Evolutionary conservation across 1,140 invertebrate genomes (phyloP).

Genomic region (Drosophila triauraria): DNA sequence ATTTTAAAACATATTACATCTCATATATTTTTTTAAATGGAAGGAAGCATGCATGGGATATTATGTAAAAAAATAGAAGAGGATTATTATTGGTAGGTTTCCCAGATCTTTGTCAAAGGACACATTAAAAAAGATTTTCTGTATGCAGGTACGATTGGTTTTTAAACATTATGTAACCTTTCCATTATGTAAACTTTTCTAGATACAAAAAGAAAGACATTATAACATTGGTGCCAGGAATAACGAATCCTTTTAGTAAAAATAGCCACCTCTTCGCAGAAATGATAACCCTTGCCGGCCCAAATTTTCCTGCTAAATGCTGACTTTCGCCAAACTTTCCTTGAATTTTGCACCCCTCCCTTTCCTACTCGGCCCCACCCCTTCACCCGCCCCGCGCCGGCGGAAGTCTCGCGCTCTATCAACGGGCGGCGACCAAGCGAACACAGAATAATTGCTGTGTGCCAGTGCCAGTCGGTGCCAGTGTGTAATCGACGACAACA

Average conservation of each 20-base stretch:
- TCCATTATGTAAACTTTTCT: neutral
- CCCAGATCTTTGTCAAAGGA: too few relatives aligned
- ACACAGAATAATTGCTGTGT: constrained; percentile 58
- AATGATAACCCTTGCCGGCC: neutral
- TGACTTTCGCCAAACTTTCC: constrained; percentile 46
- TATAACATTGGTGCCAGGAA: neutral
- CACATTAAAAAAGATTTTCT: too few relatives aligned
- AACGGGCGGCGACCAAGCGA: constrained; percentile 65
- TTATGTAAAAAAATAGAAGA: neutral
- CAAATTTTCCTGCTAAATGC: constrained; percentile 3
- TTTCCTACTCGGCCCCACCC: constrained; percentile 3
- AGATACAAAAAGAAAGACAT: neutral
- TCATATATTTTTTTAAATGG: neutral
- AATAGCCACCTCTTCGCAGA: neutral
- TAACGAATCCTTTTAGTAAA: neutral
- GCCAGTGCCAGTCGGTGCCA: constrained; percentile 79
- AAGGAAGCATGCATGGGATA: neutral
- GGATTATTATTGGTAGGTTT: too few relatives aligned
- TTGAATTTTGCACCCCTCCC: constrained; percentile 29
- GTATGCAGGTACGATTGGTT: neutral
- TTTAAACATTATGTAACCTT: neutral
- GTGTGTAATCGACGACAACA: constrained; percentile 69
- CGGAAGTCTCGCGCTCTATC: constrained; percentile 70
- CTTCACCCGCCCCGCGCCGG: constrained; percentile 11
- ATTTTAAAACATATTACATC: neutral